phyloP scores from a whole-genome alignment of 2,888 invertebrate genomes.

The Eremobia ochroleuca region DNA sequence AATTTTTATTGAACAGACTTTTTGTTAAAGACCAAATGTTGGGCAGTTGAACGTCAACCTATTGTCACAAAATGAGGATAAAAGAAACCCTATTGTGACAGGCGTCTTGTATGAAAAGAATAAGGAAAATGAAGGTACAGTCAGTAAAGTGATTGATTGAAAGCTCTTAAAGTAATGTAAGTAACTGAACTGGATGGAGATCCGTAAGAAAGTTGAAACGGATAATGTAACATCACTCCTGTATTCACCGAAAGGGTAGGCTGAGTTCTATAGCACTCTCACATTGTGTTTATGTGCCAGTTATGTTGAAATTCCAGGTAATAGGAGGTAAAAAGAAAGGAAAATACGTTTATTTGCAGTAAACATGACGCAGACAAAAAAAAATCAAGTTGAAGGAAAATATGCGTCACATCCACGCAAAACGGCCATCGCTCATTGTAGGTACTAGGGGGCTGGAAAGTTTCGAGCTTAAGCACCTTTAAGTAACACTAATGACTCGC shows the following conservation, averaged over 20 bases:
- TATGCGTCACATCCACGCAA: too few relatives aligned
- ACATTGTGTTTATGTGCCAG: background rate
- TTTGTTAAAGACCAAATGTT: slow-evolving; percentile 4
- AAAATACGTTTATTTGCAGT: too few relatives aligned
- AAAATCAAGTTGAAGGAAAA: too few relatives aligned
- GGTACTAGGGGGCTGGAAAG: too few relatives aligned
- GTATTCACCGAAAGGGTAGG: background rate
- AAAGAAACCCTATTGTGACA: slow-evolving; percentile 23
- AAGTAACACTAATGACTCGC: too few relatives aligned
- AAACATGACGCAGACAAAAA: too few relatives aligned
- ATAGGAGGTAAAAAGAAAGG: background rate
- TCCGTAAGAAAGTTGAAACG: background rate
- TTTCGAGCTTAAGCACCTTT: too few relatives aligned
- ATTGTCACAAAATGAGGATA: slow-evolving; percentile 35
- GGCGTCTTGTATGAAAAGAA: slow-evolving; percentile 1
- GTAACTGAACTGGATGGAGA: background rate
- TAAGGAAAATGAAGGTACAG: slow-evolving; percentile 12
- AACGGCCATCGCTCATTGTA: too few relatives aligned
- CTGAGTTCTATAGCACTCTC: background rate
- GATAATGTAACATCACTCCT: background rate
- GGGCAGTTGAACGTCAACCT: background rate
- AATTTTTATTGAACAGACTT: background rate
- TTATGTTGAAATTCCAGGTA: background rate
- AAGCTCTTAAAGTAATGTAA: slow-evolving; percentile 11
- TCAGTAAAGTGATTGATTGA: slow-evolving; percentile 11